A percentile compares a stretch with the other conserved stretches of the same genome.
These are phyloP conservation scores for Aricia agestis DNA, from an alignment of 1,140 invertebrate genomes.

Conservation along the genomic window DNA sequence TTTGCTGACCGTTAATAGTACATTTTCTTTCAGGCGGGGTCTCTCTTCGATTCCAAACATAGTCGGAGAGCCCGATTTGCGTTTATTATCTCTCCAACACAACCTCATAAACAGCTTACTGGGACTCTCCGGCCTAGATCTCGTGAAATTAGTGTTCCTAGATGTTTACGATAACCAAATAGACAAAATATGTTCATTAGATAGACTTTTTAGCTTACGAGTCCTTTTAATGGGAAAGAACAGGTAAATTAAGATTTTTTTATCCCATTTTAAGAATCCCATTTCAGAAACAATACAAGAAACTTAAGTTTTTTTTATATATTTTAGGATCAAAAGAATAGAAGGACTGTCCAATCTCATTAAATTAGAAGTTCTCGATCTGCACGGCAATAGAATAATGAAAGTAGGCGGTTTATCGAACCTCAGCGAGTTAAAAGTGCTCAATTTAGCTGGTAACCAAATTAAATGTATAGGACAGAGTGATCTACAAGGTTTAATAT, in stretches of 20 bases:
- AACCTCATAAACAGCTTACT: constrained; percentile 88
- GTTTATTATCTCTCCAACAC: constrained; percentile 92
- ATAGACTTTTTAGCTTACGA: constrained; percentile 84
- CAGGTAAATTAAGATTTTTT: constrained; percentile 66
- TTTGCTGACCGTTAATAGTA: too few species aligned
- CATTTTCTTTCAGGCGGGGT: constrained; percentile 76
- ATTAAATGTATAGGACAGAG: constrained; percentile 83
- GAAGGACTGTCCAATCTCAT: constrained; percentile 84
- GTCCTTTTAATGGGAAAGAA: constrained; percentile 94
- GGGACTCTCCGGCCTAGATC: constrained; percentile 69
- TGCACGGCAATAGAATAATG: constrained; percentile 92
- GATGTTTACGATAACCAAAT: constrained; percentile 97
- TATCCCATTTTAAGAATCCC: neutral
- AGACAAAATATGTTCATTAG: constrained; percentile 87
- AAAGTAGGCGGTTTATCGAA: constrained; percentile 75
- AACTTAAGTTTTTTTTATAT: neutral
- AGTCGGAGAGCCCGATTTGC: constrained; percentile 85
- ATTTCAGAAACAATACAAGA: too few species aligned
- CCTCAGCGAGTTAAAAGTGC: constrained; percentile 86
- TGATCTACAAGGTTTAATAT: constrained; percentile 85
- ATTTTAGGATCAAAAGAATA: constrained; percentile 81
- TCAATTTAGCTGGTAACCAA: constrained; percentile 94
- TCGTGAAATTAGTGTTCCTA: constrained; percentile 90
- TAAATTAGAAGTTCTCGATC: constrained; percentile 91
- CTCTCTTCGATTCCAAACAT: constrained; percentile 87